Evolutionary conservation across 37 sponge, comb jelly and placozoan genomes (phyloP).

Genomic region (Ephydatia muelleri): DNA sequence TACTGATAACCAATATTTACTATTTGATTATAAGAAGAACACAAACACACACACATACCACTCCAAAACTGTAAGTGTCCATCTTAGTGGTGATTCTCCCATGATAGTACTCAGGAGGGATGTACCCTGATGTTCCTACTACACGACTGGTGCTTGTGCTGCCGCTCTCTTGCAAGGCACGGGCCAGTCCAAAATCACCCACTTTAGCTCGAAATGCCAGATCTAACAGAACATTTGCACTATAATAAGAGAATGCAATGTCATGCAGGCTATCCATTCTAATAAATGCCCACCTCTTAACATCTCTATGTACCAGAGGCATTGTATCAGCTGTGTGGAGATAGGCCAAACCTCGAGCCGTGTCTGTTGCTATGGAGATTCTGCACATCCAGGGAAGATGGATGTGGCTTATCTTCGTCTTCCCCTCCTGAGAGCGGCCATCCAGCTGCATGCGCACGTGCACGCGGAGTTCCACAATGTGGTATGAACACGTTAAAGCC

Average conservation of each 20-base stretch:
- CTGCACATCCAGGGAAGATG: conserved; percentile 78
- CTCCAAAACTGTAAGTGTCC: conserved; percentile 92
- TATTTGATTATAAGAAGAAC: not conserved
- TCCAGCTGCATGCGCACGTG: not conserved
- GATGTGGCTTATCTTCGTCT: no score
- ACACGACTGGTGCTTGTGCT: conserved; percentile 57
- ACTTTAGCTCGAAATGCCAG: conserved; percentile 86
- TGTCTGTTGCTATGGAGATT: conserved; percentile 82
- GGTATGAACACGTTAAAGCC: not conserved
- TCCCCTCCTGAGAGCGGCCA: not conserved
- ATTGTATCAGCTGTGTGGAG: conserved; percentile 81
- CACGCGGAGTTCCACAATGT: not conserved
- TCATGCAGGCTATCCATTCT: not conserved
- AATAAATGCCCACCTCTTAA: conserved; percentile 71
- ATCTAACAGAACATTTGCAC: conserved; percentile 96
- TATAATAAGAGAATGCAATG: conserved; percentile 6
- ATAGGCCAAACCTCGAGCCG: conserved; percentile 88
- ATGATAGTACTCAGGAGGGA: conserved; percentile 87
- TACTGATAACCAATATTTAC: not conserved
- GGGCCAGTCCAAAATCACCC: conserved; percentile 94
- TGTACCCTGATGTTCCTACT: conserved; percentile 95
- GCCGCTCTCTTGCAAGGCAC: conserved; percentile 42
- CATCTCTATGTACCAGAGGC: conserved; percentile 92
- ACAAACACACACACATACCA: conserved; percentile 52
- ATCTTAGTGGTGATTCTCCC: conserved; percentile 88